Conservation (phyloP, 2,888 invertebrate species). For the Pinctada fucata region DNA sequence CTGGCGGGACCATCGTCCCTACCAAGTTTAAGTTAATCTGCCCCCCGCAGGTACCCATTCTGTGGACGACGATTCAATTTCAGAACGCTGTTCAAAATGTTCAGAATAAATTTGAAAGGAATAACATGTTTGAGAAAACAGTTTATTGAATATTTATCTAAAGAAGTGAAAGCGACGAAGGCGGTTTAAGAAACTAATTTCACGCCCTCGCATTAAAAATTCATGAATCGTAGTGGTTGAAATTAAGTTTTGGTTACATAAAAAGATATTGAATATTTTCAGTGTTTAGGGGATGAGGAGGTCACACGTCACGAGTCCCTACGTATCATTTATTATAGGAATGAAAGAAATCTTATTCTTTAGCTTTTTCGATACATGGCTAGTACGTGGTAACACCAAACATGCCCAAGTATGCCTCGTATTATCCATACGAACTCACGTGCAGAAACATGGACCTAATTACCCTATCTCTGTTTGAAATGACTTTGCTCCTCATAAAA, state of each 20-base stretch:
- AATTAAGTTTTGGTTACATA: background rate
- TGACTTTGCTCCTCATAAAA: too few species aligned
- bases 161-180: conserved; percentile 17
- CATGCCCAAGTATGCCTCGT: background rate
- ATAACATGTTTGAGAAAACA: background rate
- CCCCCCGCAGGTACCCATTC: background rate
- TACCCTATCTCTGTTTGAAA: too few species aligned
- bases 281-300: background rate
- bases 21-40: conserved; percentile 1
- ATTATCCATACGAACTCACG: too few species aligned
- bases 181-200: conserved; percentile 28
- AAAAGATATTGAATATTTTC: background rate
- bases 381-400: background rate
- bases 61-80: background rate
- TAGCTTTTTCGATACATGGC: background rate
- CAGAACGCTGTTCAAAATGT: background rate
- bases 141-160: conserved; percentile 14
- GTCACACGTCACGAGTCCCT: background rate
- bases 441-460: too few species aligned
- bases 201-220: conserved; percentile 26
- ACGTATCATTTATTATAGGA: background rate
- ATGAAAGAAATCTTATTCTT: background rate
- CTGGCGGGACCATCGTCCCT: conserved; percentile 10
- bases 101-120: conserved; percentile 15
- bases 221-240: background rate